Conservation (phyloP, 2,888 invertebrate genomes). For the Phoenoteleia sp. region DNA sequence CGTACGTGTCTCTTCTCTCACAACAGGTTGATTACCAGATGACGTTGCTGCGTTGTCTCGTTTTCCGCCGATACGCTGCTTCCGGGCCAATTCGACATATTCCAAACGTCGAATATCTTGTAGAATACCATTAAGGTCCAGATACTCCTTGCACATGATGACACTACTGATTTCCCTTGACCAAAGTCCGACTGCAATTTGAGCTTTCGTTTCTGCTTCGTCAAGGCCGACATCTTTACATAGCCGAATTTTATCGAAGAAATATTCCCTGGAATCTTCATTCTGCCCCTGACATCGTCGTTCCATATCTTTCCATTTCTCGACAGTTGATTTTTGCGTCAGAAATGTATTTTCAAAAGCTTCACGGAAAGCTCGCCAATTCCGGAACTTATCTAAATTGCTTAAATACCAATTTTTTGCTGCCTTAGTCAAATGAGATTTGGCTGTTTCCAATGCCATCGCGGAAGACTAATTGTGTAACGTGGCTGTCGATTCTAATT, state of each 20-base stretch:
- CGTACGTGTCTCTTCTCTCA: not conserved
- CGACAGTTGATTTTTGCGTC: too few relatives aligned
- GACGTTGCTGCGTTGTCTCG: not conserved
- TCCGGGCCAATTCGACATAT: not conserved
- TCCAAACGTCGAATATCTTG: constrained; percentile 37
- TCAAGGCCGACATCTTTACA: constrained; percentile 46
- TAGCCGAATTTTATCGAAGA: constrained; percentile 58
- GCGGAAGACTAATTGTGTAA: not conserved
- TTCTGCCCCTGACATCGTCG: constrained; percentile 2
- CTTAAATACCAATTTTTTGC: not conserved
- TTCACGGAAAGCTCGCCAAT: too few relatives aligned
- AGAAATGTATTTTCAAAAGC: too few relatives aligned
- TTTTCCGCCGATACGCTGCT: not conserved
- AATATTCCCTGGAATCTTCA: constrained; percentile 52
- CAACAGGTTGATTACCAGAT: not conserved
- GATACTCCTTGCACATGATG: constrained; percentile 17
- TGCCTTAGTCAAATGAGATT: not conserved
- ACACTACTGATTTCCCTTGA: constrained; percentile 28
- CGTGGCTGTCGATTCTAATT: too few relatives aligned
- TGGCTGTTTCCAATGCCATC: not conserved
- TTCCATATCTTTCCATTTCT: constrained; percentile 23
- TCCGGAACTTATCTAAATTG: not conserved
- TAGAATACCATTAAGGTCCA: constrained; percentile 41
- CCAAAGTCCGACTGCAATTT: constrained; percentile 60
- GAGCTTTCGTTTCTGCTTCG: constrained; percentile 35